phyloP scores from a whole-genome alignment of 1,140 invertebrate genomes.

The Eupristina koningsbergeri region DNA sequence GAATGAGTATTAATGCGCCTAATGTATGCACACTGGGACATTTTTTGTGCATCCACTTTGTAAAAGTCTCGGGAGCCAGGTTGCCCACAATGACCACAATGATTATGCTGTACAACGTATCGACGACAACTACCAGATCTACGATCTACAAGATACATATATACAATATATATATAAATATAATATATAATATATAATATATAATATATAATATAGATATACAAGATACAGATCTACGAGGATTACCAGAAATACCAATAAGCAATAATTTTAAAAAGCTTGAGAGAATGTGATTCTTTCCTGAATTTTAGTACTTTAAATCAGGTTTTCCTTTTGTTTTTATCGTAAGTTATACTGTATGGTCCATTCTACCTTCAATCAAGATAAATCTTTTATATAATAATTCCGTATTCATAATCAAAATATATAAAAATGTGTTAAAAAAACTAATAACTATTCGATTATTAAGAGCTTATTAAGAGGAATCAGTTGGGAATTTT shows the following conservation, averaged over 20 bases:
- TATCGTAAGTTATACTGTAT: too few species aligned
- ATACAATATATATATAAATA: too few species aligned
- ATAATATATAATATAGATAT: too few species aligned
- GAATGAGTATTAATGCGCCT: constrained; percentile 69
- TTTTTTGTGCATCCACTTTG: constrained; percentile 63
- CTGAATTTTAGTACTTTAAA: too few species aligned
- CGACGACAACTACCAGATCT: background rate
- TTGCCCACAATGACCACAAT: background rate
- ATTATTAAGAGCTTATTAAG: background rate
- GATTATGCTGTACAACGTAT: background rate
- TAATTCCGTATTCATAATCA: background rate
- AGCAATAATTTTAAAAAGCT: background rate
- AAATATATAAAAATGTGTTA: background rate
- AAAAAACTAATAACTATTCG: background rate
- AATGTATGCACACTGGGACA: constrained; percentile 65
- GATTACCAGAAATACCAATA: too few species aligned
- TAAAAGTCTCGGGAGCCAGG: constrained; percentile 55
- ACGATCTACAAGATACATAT: too few species aligned
- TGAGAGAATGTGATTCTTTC: background rate
- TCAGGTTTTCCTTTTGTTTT: too few species aligned
- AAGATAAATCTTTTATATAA: background rate
- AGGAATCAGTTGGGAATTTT: background rate
- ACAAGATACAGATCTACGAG: too few species aligned
- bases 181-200: too few species aligned
- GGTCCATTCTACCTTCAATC: too few species aligned